phyloP scores from a whole-genome alignment of 2,888 invertebrate species.

The Pachycephus smyrnensis region DNA sequence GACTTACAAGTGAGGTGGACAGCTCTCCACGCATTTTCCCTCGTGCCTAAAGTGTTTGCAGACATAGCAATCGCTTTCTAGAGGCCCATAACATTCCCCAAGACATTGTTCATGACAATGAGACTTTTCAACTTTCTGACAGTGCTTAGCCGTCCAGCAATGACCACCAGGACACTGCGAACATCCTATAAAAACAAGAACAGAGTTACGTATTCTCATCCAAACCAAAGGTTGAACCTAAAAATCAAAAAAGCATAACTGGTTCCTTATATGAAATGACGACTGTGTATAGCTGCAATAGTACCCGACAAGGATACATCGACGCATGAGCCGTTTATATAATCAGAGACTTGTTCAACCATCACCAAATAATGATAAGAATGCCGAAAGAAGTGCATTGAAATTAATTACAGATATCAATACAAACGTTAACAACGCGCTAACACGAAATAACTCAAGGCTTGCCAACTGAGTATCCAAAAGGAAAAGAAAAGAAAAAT shows the following conservation, averaged over 20 bases:
- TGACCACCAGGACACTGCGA: constrained; percentile 70
- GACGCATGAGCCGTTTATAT: background rate
- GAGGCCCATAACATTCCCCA: constrained; percentile 77
- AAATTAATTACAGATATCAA: constrained; percentile 4
- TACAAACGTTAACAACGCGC: constrained; percentile 14
- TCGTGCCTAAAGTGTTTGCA: constrained; percentile 73
- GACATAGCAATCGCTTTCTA: constrained; percentile 73
- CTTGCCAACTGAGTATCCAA: background rate
- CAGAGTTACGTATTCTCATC: background rate
- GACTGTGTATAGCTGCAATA: background rate
- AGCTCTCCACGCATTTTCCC: constrained; percentile 72
- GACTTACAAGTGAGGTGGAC: constrained; percentile 77
- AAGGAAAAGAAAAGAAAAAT: background rate
- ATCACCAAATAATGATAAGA: background rate
- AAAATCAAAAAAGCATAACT: background rate
- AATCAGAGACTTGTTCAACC: background rate
- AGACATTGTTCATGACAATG: constrained; percentile 82
- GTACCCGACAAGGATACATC: background rate
- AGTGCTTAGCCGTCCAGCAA: constrained; percentile 68
- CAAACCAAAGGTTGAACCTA: background rate
- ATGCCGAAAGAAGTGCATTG: background rate
- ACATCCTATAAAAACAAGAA: constrained; percentile 70
- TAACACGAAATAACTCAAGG: background rate
- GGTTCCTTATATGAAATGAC: background rate
- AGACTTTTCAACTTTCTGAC: constrained; percentile 69